Conservation (phyloP, 2,888 invertebrate species). For the Dolichopus griseipennis region DNA sequence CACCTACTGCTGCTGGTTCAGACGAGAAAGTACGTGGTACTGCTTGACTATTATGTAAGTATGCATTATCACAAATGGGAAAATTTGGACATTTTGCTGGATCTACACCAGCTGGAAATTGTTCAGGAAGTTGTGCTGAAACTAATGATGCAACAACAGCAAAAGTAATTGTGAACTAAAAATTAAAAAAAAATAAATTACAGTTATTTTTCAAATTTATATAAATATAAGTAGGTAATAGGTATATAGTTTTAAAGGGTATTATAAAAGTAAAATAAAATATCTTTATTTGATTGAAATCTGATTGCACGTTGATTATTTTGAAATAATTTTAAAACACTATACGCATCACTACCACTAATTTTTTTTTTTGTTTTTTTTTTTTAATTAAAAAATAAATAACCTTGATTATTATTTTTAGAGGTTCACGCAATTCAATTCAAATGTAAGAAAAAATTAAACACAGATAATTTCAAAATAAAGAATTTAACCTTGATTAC, state of each 20-base stretch:
- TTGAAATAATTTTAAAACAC: too few species aligned
- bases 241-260: too few species aligned
- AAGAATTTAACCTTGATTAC: not conserved
- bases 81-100: conserved; percentile 45
- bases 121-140: conserved; percentile 41
- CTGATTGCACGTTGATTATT: too few species aligned
- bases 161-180: conserved; percentile 32
- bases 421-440: not conserved
- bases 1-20: too few species aligned
- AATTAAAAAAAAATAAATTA: not conserved
- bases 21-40: conserved; percentile 31
- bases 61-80: conserved; percentile 46
- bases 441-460: not conserved
- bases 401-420: not conserved
- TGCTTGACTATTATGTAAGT: conserved; percentile 38
- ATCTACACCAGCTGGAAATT: conserved; percentile 46
- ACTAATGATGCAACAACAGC: conserved; percentile 37
- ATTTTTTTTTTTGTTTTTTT: too few species aligned
- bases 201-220: too few species aligned
- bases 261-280: too few species aligned
- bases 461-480: too few species aligned
- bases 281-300: too few species aligned
- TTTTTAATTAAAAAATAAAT: not conserved
- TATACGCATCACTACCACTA: not conserved
- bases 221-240: too few species aligned